Base-by-base conservation (phyloP, 1,140 invertebrate genomes). In the Drosophila novamexicana region DNA sequence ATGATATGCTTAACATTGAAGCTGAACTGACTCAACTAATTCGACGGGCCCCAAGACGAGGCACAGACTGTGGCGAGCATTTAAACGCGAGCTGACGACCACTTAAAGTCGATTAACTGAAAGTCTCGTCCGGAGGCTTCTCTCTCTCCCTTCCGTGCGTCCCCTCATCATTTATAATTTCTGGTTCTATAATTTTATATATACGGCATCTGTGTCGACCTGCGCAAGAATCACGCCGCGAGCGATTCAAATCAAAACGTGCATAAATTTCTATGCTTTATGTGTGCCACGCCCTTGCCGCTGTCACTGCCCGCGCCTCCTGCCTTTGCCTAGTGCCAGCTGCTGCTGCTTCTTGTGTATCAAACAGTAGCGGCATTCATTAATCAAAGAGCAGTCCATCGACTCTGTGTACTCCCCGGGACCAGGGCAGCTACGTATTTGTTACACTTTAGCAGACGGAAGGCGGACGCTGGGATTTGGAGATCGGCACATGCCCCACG, bases 281-380 rank as follows among this genome's bases (percentile, higher is more conserved):
- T 56, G 37, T 40, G 16, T 47, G 42, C 42, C 42, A 45, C 57
- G 29, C 42, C 50, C 39, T 10, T 7, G 8, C 18, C 29, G 7
- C 37, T 16, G 22, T 6, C 10, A 16, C 18, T 44, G 16, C n/a
- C 22, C 40, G 7, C 16, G 34, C 22, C 22, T 2, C 2, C 22
- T 42, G 22, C 22, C 22, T 29, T 29, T 29, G 22, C 22, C 22
- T 29, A 29, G 22, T 29, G 2, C 22, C 22, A 29, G 22, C 22
- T 29, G 22, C 22, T 29, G 22, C 22, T 29, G 22, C 22, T 29
- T 29, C 61, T 76, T 49, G 66, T 68, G 78, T 76, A 49, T 77
- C 77, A 81, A 81, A 86, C 82, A 88, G 82, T 85, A 88, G 82
- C 82, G 82, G 82, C 79, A 45, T 66, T 42, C 82, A 86, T 86